Evolutionary conservation across 1,140 invertebrate genomes (phyloP).

Genomic region (Rhyacophila brunnea): DNA sequence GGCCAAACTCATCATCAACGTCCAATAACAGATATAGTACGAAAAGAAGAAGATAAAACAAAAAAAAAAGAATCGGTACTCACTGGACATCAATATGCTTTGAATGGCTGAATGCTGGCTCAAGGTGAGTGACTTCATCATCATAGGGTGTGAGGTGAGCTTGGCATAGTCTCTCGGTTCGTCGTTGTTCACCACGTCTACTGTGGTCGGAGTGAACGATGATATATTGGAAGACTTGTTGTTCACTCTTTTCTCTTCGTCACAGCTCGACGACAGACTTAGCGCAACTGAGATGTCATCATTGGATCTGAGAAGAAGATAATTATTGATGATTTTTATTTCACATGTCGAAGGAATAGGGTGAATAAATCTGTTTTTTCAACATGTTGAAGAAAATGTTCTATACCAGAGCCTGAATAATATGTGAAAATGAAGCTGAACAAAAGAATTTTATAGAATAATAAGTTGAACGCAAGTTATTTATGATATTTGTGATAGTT

Average conservation of each 20-base stretch:
- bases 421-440: no score
- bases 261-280: constrained; percentile 50
- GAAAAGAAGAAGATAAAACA: no score
- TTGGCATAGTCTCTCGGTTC: constrained; percentile 39
- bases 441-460: no score
- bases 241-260: constrained; percentile 41
- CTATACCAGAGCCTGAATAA: no score
- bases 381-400: no score
- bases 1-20: no score
- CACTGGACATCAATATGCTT: constrained; percentile 49
- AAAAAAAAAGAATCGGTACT: no score
- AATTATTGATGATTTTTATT: background rate
- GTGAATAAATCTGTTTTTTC: no score
- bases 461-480: no score
- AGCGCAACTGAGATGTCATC: constrained; percentile 51
- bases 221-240: constrained; percentile 23
- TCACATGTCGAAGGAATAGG: no score
- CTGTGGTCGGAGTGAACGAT: constrained; percentile 17
- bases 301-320: constrained; percentile 45
- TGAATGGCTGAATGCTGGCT: constrained; percentile 48
- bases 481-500: no score
- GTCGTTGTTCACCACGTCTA: constrained; percentile 26
- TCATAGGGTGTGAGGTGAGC: constrained; percentile 46
- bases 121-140: constrained; percentile 51
- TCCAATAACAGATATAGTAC: no score